Conservation (phyloP, 2,888 invertebrate species). For the Athetis lepigone region DNA sequence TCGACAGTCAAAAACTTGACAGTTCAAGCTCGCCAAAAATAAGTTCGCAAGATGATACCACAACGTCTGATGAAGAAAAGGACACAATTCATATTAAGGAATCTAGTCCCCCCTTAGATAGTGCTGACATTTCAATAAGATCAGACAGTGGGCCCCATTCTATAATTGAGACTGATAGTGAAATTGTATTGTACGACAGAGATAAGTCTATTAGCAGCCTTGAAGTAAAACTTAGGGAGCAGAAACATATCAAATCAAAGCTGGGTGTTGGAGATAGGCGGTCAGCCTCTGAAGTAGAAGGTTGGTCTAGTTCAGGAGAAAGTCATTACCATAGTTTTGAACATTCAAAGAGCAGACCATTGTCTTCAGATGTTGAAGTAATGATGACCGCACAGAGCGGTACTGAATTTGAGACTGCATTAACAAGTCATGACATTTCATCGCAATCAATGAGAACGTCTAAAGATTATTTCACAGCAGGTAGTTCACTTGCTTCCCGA, state of each 20-base stretch:
- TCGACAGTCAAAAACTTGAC: slow-evolving; percentile 84
- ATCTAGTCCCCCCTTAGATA: slow-evolving; percentile 83
- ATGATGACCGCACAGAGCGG: slow-evolving; percentile 93
- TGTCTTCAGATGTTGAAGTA: slow-evolving; percentile 97
- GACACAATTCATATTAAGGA: slow-evolving; percentile 85
- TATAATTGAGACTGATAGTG: slow-evolving; percentile 88
- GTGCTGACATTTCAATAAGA: slow-evolving; percentile 81
- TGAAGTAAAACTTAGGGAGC: slow-evolving; percentile 84
- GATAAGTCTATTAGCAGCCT: slow-evolving; percentile 87
- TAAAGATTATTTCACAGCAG: slow-evolving; percentile 96
- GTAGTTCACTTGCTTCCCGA: slow-evolving; percentile 96
- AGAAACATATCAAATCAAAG: slow-evolving; percentile 87
- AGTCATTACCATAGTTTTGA: slow-evolving; percentile 97
- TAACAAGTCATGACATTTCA: slow-evolving; percentile 95
- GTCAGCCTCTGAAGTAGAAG: slow-evolving; percentile 95
- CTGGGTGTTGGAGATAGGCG: slow-evolving; percentile 91
- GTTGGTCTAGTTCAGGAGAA: slow-evolving; percentile 96
- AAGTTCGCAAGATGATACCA: slow-evolving; percentile 85
- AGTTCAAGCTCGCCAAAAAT: slow-evolving; percentile 78
- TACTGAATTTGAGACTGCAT: slow-evolving; percentile 96
- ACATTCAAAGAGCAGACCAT: slow-evolving; percentile 94
- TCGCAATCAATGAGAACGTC: slow-evolving; percentile 93
- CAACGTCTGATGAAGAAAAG: slow-evolving; percentile 90
- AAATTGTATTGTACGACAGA: slow-evolving; percentile 82
- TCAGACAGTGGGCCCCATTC: slow-evolving; percentile 89